Evolutionary conservation across 2,113 vertebrate species (phyloP).

Genomic region (Python bivittatus): DNA sequence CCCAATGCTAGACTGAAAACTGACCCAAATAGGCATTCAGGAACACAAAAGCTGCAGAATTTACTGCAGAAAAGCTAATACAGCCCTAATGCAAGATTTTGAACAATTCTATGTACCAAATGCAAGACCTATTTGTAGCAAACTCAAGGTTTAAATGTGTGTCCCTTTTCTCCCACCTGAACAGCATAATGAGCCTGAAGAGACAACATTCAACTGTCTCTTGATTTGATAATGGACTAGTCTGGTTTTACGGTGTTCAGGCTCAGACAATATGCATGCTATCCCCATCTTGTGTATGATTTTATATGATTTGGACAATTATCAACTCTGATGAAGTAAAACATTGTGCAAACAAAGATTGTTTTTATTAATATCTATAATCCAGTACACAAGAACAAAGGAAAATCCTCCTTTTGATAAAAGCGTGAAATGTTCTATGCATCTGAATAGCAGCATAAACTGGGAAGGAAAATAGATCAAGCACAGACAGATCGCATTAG

Average conservation of each 20-base stretch:
- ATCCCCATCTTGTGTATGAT: neutral
- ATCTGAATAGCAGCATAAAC: slow-evolving; percentile 50
- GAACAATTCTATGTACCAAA: neutral
- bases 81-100: neutral
- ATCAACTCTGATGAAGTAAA: neutral
- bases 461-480: slow-evolving; percentile 49
- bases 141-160: neutral
- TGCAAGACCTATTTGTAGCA: neutral
- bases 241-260: neutral
- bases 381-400: slow-evolving; percentile 44
- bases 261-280: neutral
- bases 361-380: neutral
- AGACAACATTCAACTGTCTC: neutral
- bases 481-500: slow-evolving; percentile 20
- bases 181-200: neutral
- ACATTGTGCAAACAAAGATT: neutral
- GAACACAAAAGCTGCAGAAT: neutral
- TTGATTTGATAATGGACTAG: neutral
- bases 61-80: neutral
- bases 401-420: slow-evolving; percentile 42
- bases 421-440: slow-evolving; percentile 43
- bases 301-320: neutral
- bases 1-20: neutral
- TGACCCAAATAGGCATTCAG: neutral
- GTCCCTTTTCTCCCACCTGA: neutral